Evolutionary conservation across 2,113 vertebrate genomes (phyloP), one percentile per base, ranked within the genome.

Genomic region (Willisornis vidua): DNA sequence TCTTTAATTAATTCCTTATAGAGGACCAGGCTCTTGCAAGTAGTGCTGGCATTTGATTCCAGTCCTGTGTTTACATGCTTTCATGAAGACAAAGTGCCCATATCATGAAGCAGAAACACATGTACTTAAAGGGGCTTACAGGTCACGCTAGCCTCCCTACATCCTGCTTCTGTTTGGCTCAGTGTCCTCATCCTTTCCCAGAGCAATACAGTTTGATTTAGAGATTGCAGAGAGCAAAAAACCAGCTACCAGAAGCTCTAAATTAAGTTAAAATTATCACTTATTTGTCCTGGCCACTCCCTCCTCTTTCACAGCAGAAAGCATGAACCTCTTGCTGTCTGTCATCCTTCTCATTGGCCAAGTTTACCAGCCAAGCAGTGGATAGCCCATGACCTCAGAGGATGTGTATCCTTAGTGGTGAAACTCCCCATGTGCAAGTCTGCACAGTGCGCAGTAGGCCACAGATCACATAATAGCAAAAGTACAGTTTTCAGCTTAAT

Each of bases 1-100:
- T 91, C 65, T 90, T 77, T 82, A 78, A 93, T 92, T 94, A 84
- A 65, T 62, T 86, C 52, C 35, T 86, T 89, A 15, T 31, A 41
- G 45, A 85, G 49, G 19, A 86, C 41, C 23, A 70, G 68, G 18
- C 41, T 81, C 45, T 86, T 81, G 57, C 48, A 83, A 31, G 26
- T 19, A 52, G 14, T 65, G 31, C 52, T 81, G 61, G 39, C 25
- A 8, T 54, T 74, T 76, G 4, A 52, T 87, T 86, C 35, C 76
- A 90, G 74, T 75, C 58, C 41, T 79, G 14, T 73, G 74, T 89
- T 85, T 79, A 78, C 54, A 25, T 58, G 41, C 13, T 58, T 76
- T 85, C 18, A 19, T 33, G 62, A 79, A 87, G 58, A 78, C 41
- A 78, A 89, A 94, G 65, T 43, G 29, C 45, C 31, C 16, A 3